Conservation (phyloP, 2,113 vertebrate genomes). For the Pseudonaja textilis region DNA sequence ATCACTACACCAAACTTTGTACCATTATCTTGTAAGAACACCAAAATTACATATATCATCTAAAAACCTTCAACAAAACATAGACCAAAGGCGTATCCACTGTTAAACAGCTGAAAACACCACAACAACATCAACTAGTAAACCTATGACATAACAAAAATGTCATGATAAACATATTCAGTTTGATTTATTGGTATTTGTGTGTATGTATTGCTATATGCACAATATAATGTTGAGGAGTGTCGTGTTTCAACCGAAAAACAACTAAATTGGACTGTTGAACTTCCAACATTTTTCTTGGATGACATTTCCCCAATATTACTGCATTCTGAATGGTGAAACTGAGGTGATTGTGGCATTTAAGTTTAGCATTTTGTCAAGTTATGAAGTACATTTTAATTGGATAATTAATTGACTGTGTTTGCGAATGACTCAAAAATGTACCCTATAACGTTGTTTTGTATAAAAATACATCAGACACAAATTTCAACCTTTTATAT, state of each 20-base stretch:
- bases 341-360: neutral
- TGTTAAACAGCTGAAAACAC: neutral
- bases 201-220: neutral
- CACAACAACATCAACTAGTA: neutral
- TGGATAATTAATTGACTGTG: neutral
- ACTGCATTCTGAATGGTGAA: neutral
- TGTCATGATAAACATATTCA: neutral
- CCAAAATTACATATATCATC: neutral
- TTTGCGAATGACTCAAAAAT: slow-evolving; percentile 18
- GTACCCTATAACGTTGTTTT: neutral
- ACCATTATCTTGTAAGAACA: neutral
- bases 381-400: neutral
- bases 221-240: neutral
- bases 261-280: neutral
- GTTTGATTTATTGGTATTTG: neutral
- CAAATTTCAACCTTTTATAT: slow-evolving; percentile 11
- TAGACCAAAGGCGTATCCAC: neutral
- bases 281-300: neutral
- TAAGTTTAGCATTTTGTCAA: neutral
- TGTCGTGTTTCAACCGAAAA: neutral
- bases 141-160: neutral
- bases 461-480: slow-evolving; percentile 3
- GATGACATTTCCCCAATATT: neutral
- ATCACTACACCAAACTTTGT: neutral
- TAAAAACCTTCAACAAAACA: neutral